Evolutionary conservation across 2,888 invertebrate genomes (phyloP), one percentile per base, ranked within the genome.

Genomic region (Cephus spinipes): DNA sequence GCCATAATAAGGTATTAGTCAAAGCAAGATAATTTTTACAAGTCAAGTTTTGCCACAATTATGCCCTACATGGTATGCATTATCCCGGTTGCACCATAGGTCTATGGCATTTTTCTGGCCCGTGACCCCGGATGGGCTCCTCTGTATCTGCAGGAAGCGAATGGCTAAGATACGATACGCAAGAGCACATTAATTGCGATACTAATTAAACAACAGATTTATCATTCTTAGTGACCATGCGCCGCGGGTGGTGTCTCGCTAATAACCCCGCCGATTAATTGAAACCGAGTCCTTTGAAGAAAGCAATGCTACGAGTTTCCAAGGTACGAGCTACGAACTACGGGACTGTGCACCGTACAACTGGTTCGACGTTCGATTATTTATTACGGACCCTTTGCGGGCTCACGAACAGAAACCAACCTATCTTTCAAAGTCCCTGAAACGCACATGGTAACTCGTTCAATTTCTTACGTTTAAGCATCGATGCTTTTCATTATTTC

Each of bases 171-270:
- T 69, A 30, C 69, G 69, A 69, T 69, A 69, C 69, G 69, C 69
- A 69, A 69, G 69, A 69, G 32, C 69, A 69, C 69, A 69, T 69
- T 79, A 81, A 83, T 81, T 79, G 77, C 79, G 68, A 80, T 75
- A 75, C 79, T 79, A 80, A 81, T 83, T 83, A 79, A 83, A 82
- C 81, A 77, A 79, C 80, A 77, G 79, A 82, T 82, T 80, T 79
- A 83, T 83, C 80, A 80, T 69, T 32, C 69, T 31, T 32, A 69
- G 69, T 32, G 69, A 32, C 69, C 69, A 30, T 32, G 69, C 69
- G 69, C 69, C 69, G 69, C 69, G 69, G 69, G 69, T 69, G 69
- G 69, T 69, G 69, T 32, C 69, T 12, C 69, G 69, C 69, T 69
- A 30, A 69, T 69, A 69, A 69, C 69, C 69, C 32, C 69, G 12